Evolutionary conservation across 2,888 invertebrate genomes (phyloP).

Genomic region (Rhagophthalmus giganteus): DNA sequence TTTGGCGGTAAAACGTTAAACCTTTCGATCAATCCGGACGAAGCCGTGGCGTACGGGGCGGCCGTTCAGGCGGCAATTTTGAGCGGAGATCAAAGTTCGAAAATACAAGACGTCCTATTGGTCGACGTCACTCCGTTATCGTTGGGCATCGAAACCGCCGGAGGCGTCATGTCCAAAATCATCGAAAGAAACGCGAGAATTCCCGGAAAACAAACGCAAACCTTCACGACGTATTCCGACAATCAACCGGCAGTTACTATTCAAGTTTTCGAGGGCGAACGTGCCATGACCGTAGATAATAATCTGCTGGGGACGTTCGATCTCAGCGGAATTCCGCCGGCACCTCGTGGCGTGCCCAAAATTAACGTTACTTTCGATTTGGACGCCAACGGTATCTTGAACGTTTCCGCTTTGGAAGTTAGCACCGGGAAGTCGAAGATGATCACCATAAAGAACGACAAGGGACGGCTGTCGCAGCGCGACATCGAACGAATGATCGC

Average conservation of each 20-base stretch:
- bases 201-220: constrained; percentile 72
- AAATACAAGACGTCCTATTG: constrained; percentile 63
- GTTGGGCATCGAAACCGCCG: constrained; percentile 60
- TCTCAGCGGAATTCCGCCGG: constrained; percentile 60
- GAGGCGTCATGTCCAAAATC: constrained; percentile 69
- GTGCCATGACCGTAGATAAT: constrained; percentile 64
- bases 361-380: constrained; percentile 69
- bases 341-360: constrained; percentile 59
- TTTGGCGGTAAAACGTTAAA: constrained; percentile 75
- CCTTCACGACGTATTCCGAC: constrained; percentile 79
- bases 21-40: constrained; percentile 77
- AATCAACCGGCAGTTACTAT: constrained; percentile 78
- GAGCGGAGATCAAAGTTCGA: constrained; percentile 64
- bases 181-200: constrained; percentile 72
- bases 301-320: constrained; percentile 57
- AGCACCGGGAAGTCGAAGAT: constrained; percentile 69
- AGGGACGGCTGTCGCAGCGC: constrained; percentile 76
- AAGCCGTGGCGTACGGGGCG: constrained; percentile 79
- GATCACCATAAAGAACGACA: constrained; percentile 83
- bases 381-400: constrained; percentile 74
- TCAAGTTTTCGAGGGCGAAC: constrained; percentile 67
- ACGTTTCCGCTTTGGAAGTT: constrained; percentile 59
- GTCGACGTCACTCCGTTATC: constrained; percentile 61
- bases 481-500: constrained; percentile 81
- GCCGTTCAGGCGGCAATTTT: constrained; percentile 75